Percentiles rank a stretch among this genome's conserved stretches.
phyloP scores from a whole-genome alignment of 2,113 vertebrate genomes.

The Cebidichthys violaceus region DNA sequence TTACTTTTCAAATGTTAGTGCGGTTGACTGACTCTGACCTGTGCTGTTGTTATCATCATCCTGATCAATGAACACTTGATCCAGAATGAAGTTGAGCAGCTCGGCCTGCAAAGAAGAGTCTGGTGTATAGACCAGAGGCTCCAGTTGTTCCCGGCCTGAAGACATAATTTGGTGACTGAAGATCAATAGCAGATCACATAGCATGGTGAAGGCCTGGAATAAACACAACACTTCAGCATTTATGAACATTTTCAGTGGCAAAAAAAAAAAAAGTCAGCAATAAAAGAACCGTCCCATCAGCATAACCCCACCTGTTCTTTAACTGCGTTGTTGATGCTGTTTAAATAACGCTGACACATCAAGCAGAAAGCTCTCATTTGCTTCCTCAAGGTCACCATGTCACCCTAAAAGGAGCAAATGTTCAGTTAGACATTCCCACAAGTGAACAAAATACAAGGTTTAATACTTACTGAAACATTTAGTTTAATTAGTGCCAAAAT shows the following conservation, averaged over 20 bases:
- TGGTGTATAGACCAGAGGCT: slow-evolving; percentile 92
- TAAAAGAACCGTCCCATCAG: not conserved
- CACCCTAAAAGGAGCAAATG: slow-evolving; percentile 83
- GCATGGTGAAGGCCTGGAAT: slow-evolving; percentile 94
- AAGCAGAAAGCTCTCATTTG: slow-evolving; percentile 97
- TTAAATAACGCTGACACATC: slow-evolving; percentile 97
- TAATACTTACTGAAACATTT: not conserved
- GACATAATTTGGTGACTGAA: slow-evolving; percentile 98
- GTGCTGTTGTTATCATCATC: slow-evolving; percentile 94
- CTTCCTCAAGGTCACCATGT: slow-evolving; percentile 92
- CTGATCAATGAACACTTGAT: slow-evolving; percentile 98
- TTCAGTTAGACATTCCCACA: slow-evolving; percentile 1
- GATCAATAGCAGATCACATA: slow-evolving; percentile 96
- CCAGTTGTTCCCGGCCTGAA: slow-evolving; percentile 92
- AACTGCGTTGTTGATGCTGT: slow-evolving; percentile 94
- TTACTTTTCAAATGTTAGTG: not conserved
- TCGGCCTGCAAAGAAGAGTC: slow-evolving; percentile 95
- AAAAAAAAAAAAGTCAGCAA: not conserved
- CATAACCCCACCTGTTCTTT: slow-evolving; percentile 91
- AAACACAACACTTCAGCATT: slow-evolving; percentile 45
- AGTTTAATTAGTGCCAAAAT: not conserved
- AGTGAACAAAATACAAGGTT: not conserved
- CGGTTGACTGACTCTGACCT: slow-evolving; percentile 82
- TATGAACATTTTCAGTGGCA: slow-evolving; percentile 4
- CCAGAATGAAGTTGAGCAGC: slow-evolving; percentile 94